phyloP scores from a whole-genome alignment of 2,888 invertebrate species.

The Macrophya annulata region DNA sequence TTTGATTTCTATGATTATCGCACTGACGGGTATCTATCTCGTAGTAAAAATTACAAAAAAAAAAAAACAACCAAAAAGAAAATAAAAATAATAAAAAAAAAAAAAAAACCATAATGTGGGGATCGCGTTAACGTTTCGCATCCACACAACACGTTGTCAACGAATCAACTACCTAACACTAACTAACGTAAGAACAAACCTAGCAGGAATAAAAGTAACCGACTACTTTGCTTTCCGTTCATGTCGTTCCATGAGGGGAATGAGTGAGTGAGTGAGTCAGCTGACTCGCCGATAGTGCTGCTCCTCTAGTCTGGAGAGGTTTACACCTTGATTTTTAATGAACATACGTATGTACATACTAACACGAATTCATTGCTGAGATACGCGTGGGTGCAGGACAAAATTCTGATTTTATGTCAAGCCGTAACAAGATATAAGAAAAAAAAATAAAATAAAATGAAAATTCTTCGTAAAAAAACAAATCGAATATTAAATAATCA shows the following conservation, averaged over 20 bases:
- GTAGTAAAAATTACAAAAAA: too few species aligned
- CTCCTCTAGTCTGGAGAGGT: not conserved
- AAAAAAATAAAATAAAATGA: too few species aligned
- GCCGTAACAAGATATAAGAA: too few species aligned
- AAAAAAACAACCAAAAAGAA: too few species aligned
- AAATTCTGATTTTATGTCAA: too few species aligned
- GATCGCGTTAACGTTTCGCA: not conserved
- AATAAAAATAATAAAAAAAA: not conserved
- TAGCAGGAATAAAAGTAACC: not conserved
- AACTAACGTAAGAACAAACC: slow-evolving; percentile 36
- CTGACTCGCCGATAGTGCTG: slow-evolving; percentile 40
- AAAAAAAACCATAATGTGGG: not conserved
- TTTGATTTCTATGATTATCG: not conserved
- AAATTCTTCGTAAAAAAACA: too few species aligned
- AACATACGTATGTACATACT: not conserved
- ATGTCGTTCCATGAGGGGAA: not conserved
- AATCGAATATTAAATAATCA: too few species aligned
- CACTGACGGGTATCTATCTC: not conserved
- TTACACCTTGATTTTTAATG: slow-evolving; percentile 39
- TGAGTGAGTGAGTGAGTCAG: slow-evolving; percentile 31
- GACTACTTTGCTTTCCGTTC: not conserved
- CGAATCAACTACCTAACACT: slow-evolving; percentile 44
- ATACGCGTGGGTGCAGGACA: too few species aligned
- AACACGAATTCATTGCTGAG: too few species aligned
- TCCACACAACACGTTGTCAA: slow-evolving; percentile 27